These are phyloP conservation scores for Pteropus alecto DNA, from an alignment of 2,113 vertebrate species.

Conservation along the genomic window DNA sequence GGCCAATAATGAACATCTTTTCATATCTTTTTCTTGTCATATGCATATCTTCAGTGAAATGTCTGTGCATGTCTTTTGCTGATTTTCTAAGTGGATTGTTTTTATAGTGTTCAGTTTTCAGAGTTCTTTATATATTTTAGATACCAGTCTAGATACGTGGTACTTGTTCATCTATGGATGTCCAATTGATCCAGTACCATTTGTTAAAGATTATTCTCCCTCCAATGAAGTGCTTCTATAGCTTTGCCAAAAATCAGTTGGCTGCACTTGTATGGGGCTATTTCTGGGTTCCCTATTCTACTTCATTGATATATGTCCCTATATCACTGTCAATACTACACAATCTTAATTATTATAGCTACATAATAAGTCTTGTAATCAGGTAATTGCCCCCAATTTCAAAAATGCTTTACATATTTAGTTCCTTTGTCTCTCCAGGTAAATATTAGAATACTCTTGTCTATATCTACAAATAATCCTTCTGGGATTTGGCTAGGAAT, in stretches of 20 bases:
- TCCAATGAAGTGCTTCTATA: neutral
- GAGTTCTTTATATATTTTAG: neutral
- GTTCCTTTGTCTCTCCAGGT: neutral
- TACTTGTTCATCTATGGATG: neutral
- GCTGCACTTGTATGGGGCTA: neutral
- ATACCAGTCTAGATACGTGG: neutral
- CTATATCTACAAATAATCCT: neutral
- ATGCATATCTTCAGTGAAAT: neutral
- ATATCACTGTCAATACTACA: neutral
- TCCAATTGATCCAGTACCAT: neutral
- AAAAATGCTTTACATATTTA: conserved; percentile 17
- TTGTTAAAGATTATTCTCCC: neutral
- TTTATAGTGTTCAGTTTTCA: conserved; percentile 1
- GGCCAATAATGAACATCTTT: neutral
- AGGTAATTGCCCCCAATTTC: neutral
- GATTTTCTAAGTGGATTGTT: neutral
- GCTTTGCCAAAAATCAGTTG: conserved; percentile 11
- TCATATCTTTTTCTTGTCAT: neutral
- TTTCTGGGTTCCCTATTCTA: neutral
- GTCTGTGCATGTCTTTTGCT: neutral
- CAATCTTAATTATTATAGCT: neutral
- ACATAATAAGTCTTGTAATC: neutral
- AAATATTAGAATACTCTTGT: conserved; percentile 25
- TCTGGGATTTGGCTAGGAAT: neutral
- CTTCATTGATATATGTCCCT: neutral